Base-by-base conservation (phyloP, 2,797 vertebrate genomes). In the Xenops minutus region DNA sequence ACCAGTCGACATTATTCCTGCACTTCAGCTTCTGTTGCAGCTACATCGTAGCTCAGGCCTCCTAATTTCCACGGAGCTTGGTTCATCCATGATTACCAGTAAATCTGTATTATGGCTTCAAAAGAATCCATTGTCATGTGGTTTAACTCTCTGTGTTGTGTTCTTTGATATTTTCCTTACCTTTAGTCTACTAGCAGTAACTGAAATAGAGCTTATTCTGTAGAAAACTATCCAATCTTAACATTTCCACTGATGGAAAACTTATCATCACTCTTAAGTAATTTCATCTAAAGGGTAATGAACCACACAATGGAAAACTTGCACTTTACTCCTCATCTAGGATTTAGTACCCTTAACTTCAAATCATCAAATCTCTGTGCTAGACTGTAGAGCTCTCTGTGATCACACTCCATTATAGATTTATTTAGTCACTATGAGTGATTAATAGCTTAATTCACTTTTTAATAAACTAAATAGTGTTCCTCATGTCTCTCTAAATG, bases 201-300 rank as follows among this genome's bases (percentile, higher is more conserved):
- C 26, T 86, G 76, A 93, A 88, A 58, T 73, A 74, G 32, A 82
- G 36, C 10, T 78, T 94, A 91, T 55, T 12, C 68, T 89, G 71
- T 61, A 91, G 67, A 74, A 95, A 85, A 93, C 52, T 23, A 59
- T 89, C 55, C 49, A 88, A 1, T 72, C 30, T 73, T 81, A 61
- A 85, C 56, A 64, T 77, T 88, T 88, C 69, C 79, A 62, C 30
- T 61, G 46, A 62, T 92, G 66, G 64, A 68, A 63, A 56, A 59
- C 29, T 29, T 80, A 51, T 32, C 26, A 55, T 46, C 32, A 19
- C 14, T 76, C 17, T 26, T 54, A 44, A 75, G 27, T 77, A 85
- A 61, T 80, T 84, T 89, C 37, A 81, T 95, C 51, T 61, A 77
- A 55, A 77, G 61, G 24, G 46, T 87, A 89, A 92, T 84, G 92